phyloP scores from a whole-genome alignment of 2,888 invertebrate genomes.

The Micropterix aruncella region DNA sequence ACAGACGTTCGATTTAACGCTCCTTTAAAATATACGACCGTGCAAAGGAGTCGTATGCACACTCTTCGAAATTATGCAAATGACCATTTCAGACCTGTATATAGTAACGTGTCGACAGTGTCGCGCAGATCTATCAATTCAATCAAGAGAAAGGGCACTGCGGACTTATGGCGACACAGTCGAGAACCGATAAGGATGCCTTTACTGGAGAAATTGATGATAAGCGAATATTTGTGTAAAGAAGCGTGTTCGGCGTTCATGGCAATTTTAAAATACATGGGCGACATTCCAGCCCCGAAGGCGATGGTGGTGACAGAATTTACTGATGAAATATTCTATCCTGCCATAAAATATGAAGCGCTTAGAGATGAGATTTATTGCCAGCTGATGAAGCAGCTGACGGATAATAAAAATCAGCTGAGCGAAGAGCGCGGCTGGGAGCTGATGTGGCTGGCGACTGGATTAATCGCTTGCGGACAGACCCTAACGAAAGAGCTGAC shows the following conservation, averaged over 20 bases:
- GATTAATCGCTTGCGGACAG: slow-evolving; percentile 70
- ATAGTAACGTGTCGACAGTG: slow-evolving; percentile 33
- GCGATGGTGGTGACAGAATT: slow-evolving; percentile 66
- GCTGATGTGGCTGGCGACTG: slow-evolving; percentile 80
- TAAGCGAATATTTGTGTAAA: slow-evolving; percentile 55
- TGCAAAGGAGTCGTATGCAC: slow-evolving; percentile 57
- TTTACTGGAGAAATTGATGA: slow-evolving; percentile 57
- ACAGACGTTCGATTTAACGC: slow-evolving; percentile 28
- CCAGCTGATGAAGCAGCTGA: slow-evolving; percentile 89
- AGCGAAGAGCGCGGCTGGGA: slow-evolving; percentile 94
- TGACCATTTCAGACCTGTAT: slow-evolving; percentile 59
- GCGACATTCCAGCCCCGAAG: slow-evolving; percentile 75
- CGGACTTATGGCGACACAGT: slow-evolving; percentile 72
- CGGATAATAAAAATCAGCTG: slow-evolving; percentile 66
- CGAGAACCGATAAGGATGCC: slow-evolving; percentile 75
- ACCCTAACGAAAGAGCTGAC: slow-evolving; percentile 60
- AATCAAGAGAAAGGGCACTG: slow-evolving; percentile 46
- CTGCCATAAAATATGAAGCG: slow-evolving; percentile 57
- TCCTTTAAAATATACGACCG: slow-evolving; percentile 34
- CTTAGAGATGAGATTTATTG: slow-evolving; percentile 86
- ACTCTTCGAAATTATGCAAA: slow-evolving; percentile 73
- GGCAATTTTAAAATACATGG: slow-evolving; percentile 69
- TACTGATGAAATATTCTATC: slow-evolving; percentile 78
- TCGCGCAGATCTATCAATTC: slow-evolving; percentile 49
- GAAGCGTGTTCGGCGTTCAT: slow-evolving; percentile 62